Evolutionary conservation across 2,113 vertebrate genomes (phyloP), one percentile per base, ranked within the genome.

Genomic region (Dasyurus viverrinus): DNA sequence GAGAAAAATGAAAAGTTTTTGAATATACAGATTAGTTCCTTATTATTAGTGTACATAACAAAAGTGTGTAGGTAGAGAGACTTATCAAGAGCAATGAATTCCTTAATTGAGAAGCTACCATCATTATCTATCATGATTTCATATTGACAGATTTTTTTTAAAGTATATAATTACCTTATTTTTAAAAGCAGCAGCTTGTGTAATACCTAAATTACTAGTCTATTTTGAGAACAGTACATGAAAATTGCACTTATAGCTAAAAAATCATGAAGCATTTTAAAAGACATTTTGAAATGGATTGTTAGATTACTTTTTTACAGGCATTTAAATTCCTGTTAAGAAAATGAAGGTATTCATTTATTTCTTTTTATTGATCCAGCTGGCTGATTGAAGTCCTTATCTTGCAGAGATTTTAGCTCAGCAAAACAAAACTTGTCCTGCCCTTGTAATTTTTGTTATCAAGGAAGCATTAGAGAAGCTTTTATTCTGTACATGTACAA

Each of bases 281-380:
- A 93, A 84, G 68, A 2, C 46, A 53, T 57, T 95, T 42, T 96
- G 92, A 46, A 92, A 16, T 36, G 24, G 92, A 52, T 93, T 27
- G 76, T 93, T 46, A 93, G 24, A n/a, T 68, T 91, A 30, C 47
- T 91, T 95, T 97, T 92, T 94, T 46, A 90, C 92, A 90, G 91
- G 42, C 90, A 90, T 84, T 93, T 36, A 96, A 91, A 60, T 54
- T 46, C 30, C 93, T 90, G 50, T 53, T 92, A 48, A 89, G 93
- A 30, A 46, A 89, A 93, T 47, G 60, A 95, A 53, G 53, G 90
- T 55, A 53, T 94, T 30, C 23, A 92, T 95, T 47, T 95, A n/a
- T 54, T 26, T 94, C 53, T 92, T 91, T 52, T 42, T 94, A 60
- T 3, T 92, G 89, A 92, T 53, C 94, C 19, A 84, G 16, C 16